Conservation (phyloP, 2,113 vertebrate genomes). For the Columbina picui region DNA sequence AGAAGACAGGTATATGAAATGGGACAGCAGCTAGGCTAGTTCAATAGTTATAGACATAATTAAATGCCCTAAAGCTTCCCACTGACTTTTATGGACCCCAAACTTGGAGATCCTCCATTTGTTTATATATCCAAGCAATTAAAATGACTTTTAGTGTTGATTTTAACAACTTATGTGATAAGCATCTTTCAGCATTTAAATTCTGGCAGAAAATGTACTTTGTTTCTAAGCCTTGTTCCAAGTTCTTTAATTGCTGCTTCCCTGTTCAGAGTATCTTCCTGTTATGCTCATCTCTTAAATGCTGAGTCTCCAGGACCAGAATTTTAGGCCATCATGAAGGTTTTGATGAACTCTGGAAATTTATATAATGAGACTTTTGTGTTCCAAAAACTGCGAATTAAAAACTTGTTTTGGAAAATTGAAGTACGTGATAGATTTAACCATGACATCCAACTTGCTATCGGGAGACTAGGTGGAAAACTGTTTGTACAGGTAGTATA, state of each 20-base stretch:
- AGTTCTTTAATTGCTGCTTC: not conserved
- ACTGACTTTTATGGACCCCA: not conserved
- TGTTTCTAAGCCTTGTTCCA: not conserved
- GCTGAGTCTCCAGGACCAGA: not conserved
- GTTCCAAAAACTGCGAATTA: not conserved
- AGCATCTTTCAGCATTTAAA: not conserved
- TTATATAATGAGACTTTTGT: not conserved
- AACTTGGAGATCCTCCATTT: not conserved
- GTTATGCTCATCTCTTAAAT: not conserved
- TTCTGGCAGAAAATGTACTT: not conserved
- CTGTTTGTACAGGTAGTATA: not conserved
- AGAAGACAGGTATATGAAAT: not conserved
- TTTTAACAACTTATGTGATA: not conserved
- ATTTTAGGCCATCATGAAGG: not conserved
- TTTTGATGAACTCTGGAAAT: not conserved
- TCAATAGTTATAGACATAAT: not conserved
- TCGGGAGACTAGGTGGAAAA: not conserved
- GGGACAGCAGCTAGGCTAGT: not conserved
- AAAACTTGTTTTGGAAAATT: not conserved
- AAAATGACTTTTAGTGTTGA: not conserved
- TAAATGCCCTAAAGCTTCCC: not conserved
- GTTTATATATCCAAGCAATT: not conserved
- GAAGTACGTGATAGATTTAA: not conserved
- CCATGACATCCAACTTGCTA: not conserved
- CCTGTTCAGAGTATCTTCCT: not conserved